phyloP scores from a whole-genome alignment of 2,113 vertebrate genomes.

The Ivindomyrus marchei region DNA sequence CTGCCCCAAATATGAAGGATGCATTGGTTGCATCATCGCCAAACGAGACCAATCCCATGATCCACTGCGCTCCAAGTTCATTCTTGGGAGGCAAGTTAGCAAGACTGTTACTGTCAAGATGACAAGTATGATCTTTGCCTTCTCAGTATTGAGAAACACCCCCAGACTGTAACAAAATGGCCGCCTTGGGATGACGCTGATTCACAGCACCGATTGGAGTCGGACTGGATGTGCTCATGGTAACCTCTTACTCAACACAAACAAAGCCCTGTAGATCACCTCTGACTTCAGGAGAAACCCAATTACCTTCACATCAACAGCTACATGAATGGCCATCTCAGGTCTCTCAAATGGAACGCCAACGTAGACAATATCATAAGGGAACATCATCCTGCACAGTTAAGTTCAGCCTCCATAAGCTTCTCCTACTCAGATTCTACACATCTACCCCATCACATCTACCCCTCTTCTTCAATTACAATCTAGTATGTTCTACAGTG shows the following conservation, averaged over 20 bases:
- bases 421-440: neutral
- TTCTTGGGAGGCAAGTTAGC: neutral
- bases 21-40: neutral
- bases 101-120: neutral
- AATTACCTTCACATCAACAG: neutral
- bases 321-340: neutral
- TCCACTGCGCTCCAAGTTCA: neutral
- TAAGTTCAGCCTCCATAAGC: neutral
- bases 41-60: neutral
- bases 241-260: neutral
- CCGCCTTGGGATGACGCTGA: neutral
- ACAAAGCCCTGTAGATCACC: neutral
- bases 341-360: neutral
- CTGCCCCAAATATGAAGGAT: neutral
- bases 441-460: neutral
- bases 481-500: neutral
- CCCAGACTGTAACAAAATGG: neutral
- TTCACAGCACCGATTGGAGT: neutral
- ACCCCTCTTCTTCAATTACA: neutral
- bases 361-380: neutral
- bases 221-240: neutral
- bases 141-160: neutral
- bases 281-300: neutral
- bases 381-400: neutral
- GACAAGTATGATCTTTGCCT: neutral